Conservation (phyloP, 2,888 invertebrate genomes). For the Monopis laevigella region DNA sequence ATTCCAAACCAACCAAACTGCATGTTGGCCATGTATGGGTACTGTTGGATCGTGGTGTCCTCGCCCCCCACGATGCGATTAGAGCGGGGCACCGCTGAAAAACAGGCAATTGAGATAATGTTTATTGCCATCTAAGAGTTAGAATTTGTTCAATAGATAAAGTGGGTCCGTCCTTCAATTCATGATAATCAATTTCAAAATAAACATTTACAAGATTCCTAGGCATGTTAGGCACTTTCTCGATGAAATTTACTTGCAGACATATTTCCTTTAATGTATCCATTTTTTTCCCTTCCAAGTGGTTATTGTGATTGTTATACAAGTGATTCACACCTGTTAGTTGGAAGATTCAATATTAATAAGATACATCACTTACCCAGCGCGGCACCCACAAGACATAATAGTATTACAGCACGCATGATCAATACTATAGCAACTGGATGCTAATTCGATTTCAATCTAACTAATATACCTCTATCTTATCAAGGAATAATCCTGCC, state of each 20-base stretch:
- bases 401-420: constrained; percentile 27
- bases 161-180: no score
- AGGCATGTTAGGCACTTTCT: no score
- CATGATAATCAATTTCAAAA: no score
- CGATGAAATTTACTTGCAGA: no score
- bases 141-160: no score
- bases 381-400: constrained; percentile 28
- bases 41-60: constrained; percentile 27
- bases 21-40: constrained; percentile 42
- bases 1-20: constrained; percentile 25
- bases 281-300: no score
- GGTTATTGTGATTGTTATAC: no score
- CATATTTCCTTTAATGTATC: no score
- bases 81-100: constrained; percentile 29
- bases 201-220: no score
- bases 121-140: no score
- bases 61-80: constrained; percentile 37
- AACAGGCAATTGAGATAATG: background rate
- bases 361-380: constrained; percentile 32
- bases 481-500: constrained; percentile 2
- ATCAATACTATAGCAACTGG: constrained; percentile 5
- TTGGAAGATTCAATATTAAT: no score
- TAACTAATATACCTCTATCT: background rate
- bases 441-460: background rate
- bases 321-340: no score